These are phyloP conservation scores for Chymomyza costata DNA, from an alignment of 1,140 invertebrate species.

Conservation along the genomic window DNA sequence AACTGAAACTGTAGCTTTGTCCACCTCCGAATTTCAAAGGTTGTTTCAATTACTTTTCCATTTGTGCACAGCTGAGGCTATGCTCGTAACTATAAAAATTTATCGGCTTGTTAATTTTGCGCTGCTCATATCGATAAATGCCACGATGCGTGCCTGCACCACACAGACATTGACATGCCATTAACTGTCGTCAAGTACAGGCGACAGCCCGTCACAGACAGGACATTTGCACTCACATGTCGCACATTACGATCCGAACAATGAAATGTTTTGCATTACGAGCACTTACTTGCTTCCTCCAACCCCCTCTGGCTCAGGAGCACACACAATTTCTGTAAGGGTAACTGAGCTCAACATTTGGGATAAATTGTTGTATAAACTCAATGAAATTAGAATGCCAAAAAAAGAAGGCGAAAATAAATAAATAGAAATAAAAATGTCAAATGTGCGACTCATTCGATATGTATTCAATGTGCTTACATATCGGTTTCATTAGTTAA, in stretches of 20 bases:
- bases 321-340: constrained; percentile 12
- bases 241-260: constrained; percentile 23
- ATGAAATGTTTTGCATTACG: constrained; percentile 43
- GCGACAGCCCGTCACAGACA: constrained; percentile 16
- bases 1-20: too few species aligned
- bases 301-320: neutral
- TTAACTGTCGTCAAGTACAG: constrained; percentile 61
- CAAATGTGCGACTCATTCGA: constrained; percentile 15
- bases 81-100: constrained; percentile 59
- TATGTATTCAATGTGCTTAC: neutral
- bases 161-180: constrained; percentile 63
- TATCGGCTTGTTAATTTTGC: constrained; percentile 66
- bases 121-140: constrained; percentile 59
- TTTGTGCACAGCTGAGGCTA: constrained; percentile 54
- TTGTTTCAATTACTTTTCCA: constrained; percentile 53
- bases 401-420: constrained; percentile 30
- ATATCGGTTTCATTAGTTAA: constrained; percentile 67
- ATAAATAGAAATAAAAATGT: constrained; percentile 40
- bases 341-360: constrained; percentile 39
- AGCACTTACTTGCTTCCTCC: constrained; percentile 10
- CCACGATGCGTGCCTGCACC: constrained; percentile 45
- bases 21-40: too few species aligned
- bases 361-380: constrained; percentile 58
- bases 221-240: too few species aligned
- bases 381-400: constrained; percentile 69